These are phyloP conservation scores for Takifugu bimaculatus DNA, from an alignment of 2,113 vertebrate species.

Conservation along the genomic window DNA sequence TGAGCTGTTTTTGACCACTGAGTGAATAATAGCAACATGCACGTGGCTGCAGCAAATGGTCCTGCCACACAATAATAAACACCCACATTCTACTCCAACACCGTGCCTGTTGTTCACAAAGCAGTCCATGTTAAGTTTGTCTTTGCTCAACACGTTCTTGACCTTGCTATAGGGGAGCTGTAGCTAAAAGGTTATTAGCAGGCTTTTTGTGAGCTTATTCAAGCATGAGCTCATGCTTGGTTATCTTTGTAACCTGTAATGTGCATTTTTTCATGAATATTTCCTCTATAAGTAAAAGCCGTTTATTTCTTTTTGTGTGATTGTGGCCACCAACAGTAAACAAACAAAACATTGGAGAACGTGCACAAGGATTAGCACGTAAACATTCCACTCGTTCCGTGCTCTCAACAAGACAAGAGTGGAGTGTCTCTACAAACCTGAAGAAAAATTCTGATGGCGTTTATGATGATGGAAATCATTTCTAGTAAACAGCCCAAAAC, in stretches of 20 bases:
- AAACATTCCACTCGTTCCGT: slow-evolving; percentile 50
- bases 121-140: slow-evolving; percentile 19
- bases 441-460: slow-evolving; percentile 46
- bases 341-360: slow-evolving; percentile 44
- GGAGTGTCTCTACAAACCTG: slow-evolving; percentile 52
- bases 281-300: background rate
- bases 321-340: too few species aligned
- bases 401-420: slow-evolving; percentile 63
- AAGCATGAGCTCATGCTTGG: background rate
- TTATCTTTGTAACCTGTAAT: background rate
- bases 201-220: background rate
- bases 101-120: slow-evolving; percentile 27
- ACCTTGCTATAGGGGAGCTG: slow-evolving; percentile 21
- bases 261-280: background rate
- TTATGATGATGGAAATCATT: slow-evolving; percentile 54
- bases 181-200: background rate
- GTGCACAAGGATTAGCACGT: slow-evolving; percentile 40
- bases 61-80: slow-evolving; percentile 38
- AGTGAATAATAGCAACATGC: slow-evolving; percentile 34
- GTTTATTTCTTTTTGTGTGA: background rate
- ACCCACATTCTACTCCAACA: slow-evolving; percentile 30
- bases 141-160: slow-evolving; percentile 12
- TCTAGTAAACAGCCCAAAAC: too few species aligned
- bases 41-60: slow-evolving; percentile 29
- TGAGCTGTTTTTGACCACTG: slow-evolving; percentile 17